Evolutionary conservation across 1,140 invertebrate species (phyloP).

Genomic region (Ectropis grisescens): DNA sequence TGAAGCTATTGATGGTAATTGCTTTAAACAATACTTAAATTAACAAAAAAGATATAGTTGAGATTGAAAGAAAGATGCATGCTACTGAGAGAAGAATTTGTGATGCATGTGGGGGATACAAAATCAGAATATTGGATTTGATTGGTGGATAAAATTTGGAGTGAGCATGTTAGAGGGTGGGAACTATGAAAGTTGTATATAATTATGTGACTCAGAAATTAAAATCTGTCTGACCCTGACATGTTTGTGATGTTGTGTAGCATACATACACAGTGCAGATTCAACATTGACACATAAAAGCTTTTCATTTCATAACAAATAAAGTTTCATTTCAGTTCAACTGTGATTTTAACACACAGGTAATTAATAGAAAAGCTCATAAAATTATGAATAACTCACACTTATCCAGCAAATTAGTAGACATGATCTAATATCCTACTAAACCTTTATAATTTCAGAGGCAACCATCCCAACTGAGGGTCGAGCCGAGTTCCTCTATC

Average conservation of each 20-base stretch:
- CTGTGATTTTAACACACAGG: background rate
- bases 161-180: too few relatives aligned
- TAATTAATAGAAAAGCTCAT: background rate
- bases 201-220: background rate
- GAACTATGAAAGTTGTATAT: background rate
- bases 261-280: background rate
- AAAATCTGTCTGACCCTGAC: background rate
- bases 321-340: background rate
- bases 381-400: background rate
- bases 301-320: background rate
- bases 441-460: conserved; percentile 21
- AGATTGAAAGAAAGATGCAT: background rate
- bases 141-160: too few relatives aligned
- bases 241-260: background rate
- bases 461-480: conserved; percentile 64
- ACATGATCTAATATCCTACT: background rate
- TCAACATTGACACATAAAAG: background rate
- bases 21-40: conserved; percentile 4
- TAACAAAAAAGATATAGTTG: background rate
- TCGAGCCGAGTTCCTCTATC: conserved; percentile 78
- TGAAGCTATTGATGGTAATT: conserved; percentile 78
- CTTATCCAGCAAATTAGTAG: background rate
- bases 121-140: background rate
- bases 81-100: background rate
- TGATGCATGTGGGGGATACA: background rate